phyloP scores from a whole-genome alignment of 2,797 vertebrate species.

The Moxostoma hubbsi region DNA sequence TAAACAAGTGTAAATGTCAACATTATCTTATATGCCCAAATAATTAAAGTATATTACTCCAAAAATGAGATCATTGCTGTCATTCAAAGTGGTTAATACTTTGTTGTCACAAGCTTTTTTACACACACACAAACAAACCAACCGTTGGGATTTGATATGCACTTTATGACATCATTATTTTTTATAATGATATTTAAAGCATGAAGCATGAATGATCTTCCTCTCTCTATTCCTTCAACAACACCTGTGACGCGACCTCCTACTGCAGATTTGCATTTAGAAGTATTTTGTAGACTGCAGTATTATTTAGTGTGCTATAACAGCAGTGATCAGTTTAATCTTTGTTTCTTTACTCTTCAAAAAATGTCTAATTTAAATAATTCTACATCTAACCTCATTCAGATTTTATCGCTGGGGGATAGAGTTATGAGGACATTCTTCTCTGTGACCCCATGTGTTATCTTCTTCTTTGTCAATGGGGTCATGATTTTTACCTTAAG shows the following conservation, averaged over 20 bases:
- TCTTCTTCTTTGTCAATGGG: slow-evolving; percentile 64
- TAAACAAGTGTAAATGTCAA: no score
- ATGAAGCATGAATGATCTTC: no score
- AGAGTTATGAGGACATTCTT: slow-evolving; percentile 16
- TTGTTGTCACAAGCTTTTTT: no score
- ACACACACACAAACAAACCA: neutral
- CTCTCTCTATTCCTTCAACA: neutral
- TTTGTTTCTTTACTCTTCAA: neutral
- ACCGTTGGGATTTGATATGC: neutral
- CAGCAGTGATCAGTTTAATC: neutral
- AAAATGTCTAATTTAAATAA: slow-evolving; percentile 7
- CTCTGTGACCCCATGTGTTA: slow-evolving; percentile 25
- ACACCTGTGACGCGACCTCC: neutral
- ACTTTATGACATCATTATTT: no score
- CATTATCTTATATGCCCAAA: no score
- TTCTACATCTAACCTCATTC: neutral
- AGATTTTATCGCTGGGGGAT: neutral
- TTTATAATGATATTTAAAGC: no score
- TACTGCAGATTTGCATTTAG: neutral
- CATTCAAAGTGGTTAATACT: no score
- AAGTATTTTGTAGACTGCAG: neutral
- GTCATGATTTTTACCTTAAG: slow-evolving; percentile 68
- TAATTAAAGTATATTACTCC: no score
- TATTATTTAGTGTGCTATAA: slow-evolving; percentile 5
- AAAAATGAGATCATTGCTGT: no score